These are phyloP conservation scores for Coleophora flavipennella DNA, from an alignment of 2,888 invertebrate species.

Conservation along the genomic window DNA sequence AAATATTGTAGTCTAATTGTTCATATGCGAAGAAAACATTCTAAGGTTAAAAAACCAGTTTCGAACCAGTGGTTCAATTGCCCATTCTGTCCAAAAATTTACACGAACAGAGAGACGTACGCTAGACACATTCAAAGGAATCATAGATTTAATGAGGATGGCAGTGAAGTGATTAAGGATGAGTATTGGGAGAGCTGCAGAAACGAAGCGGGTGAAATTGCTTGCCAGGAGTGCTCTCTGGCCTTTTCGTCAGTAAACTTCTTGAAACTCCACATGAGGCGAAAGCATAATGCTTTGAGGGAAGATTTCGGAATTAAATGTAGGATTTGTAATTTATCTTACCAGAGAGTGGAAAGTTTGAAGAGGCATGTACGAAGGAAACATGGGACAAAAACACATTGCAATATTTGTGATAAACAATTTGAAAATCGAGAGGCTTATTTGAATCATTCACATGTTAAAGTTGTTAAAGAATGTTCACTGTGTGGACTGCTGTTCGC, in stretches of 20 bases:
- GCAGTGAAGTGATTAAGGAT: conserved; percentile 15
- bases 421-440: conserved; percentile 47
- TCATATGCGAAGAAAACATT: conserved; percentile 53
- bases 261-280: conserved; percentile 55
- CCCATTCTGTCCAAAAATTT: conserved; percentile 53
- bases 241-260: conserved; percentile 53
- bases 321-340: conserved; percentile 56
- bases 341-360: conserved; percentile 59
- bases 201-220: conserved; percentile 49
- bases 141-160: conserved; percentile 40
- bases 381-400: conserved; percentile 46
- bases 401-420: conserved; percentile 52
- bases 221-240: conserved; percentile 50
- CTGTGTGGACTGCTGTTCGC: conserved; percentile 56
- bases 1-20: conserved; percentile 54
- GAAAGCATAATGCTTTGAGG: conserved; percentile 52
- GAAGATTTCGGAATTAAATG: conserved; percentile 57
- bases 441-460: conserved; percentile 49
- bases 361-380: conserved; percentile 56
- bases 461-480: conserved; percentile 45
- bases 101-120: conserved; percentile 53
- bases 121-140: conserved; percentile 56
- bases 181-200: conserved; percentile 27
- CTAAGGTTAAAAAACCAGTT: conserved; percentile 27
- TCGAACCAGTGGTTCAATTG: conserved; percentile 46